Evolutionary conservation across 2,113 vertebrate species (phyloP).

Genomic region (Malaclemys terrapin): DNA sequence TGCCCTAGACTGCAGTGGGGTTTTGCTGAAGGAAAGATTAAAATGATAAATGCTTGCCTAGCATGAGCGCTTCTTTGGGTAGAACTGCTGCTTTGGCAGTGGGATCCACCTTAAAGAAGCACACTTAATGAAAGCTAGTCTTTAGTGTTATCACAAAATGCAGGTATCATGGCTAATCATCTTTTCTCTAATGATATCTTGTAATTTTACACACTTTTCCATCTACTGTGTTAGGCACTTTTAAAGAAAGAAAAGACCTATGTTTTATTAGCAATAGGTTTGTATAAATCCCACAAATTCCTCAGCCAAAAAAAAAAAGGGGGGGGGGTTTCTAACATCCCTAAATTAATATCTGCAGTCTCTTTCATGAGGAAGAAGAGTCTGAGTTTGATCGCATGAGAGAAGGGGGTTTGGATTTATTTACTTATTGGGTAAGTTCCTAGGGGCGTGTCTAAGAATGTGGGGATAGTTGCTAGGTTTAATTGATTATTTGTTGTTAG

Average conservation of each 20-base stretch:
- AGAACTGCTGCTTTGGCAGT: background rate
- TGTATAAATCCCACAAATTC: background rate
- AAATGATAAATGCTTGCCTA: background rate
- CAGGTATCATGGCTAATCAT: accelerated
- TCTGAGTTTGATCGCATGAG: accelerated
- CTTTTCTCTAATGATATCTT: background rate
- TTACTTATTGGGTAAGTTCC: background rate
- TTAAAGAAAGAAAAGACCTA: background rate
- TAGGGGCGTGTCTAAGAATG: background rate
- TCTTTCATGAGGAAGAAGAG: background rate
- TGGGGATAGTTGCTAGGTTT: background rate
- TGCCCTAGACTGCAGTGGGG: background rate
- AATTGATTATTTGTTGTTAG: background rate
- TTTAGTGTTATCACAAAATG: background rate
- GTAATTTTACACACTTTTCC: background rate
- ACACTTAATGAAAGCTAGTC: background rate
- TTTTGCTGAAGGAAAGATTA: background rate
- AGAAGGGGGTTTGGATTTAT: background rate
- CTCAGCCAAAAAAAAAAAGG: background rate
- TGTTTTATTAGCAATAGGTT: background rate
- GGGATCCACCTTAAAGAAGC: background rate
- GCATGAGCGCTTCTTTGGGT: background rate
- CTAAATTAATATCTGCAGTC: background rate
- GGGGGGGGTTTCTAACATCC: background rate
- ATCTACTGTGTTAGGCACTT: background rate